Conservation (phyloP, 2,888 invertebrate genomes). For the Andrena trimmerana region DNA sequence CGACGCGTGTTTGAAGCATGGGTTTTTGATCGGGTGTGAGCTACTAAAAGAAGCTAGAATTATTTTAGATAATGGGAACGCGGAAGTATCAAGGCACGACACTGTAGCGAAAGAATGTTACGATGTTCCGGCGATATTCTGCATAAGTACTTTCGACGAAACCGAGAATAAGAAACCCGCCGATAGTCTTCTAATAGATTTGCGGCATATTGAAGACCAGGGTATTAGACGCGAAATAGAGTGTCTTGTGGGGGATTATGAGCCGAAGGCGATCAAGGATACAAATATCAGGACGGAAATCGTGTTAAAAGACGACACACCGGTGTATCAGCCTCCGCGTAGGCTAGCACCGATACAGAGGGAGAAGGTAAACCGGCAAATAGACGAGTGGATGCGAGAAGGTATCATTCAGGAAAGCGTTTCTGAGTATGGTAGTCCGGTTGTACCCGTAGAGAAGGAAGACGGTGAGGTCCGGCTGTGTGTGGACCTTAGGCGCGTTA, state of each 20-base stretch:
- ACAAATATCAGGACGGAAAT: slow-evolving; percentile 68
- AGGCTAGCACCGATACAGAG: slow-evolving; percentile 66
- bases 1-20: slow-evolving; percentile 27
- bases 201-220: slow-evolving; percentile 3
- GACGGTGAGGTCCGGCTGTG: slow-evolving; percentile 71
- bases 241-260: neutral
- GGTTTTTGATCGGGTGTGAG: slow-evolving; percentile 48
- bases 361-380: slow-evolving; percentile 69
- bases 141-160: slow-evolving; percentile 25
- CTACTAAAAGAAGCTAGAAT: slow-evolving; percentile 42
- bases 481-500: slow-evolving; percentile 78
- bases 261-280: slow-evolving; percentile 30
- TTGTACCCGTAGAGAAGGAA: slow-evolving; percentile 68
- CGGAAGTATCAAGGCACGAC: slow-evolving; percentile 22
- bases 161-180: neutral
- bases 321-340: slow-evolving; percentile 69
- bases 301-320: slow-evolving; percentile 73
- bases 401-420: slow-evolving; percentile 71
- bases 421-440: slow-evolving; percentile 73
- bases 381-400: slow-evolving; percentile 75
- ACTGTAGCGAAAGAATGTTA: neutral
- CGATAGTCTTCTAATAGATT: neutral
- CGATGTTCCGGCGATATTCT: too few species aligned
- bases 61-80: slow-evolving; percentile 14
- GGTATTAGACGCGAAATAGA: slow-evolving; percentile 3